Percentiles rank a stretch among this genome's conserved stretches.
Evolutionary conservation across 1,140 invertebrate species (phyloP).

Genomic region (Drosophila kikkawai): DNA sequence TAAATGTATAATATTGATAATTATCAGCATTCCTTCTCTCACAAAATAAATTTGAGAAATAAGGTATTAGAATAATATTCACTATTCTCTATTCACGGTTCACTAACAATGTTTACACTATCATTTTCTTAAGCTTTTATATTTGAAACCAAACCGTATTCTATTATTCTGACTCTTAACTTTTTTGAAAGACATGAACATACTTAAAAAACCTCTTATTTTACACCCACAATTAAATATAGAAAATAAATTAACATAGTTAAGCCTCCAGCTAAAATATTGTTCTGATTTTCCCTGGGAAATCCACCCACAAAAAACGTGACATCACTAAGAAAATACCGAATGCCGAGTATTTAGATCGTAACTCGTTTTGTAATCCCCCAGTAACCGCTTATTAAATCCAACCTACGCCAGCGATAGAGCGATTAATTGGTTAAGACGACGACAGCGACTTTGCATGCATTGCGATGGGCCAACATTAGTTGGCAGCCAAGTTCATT

Average conservation of each 20-base stretch:
- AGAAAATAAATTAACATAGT: too few species aligned
- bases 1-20: too few species aligned
- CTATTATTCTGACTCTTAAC: too few species aligned
- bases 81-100: too few species aligned
- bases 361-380: conserved; percentile 14
- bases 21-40: too few species aligned
- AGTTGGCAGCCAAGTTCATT: conserved; percentile 47
- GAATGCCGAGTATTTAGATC: too few species aligned
- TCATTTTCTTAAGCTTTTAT: not conserved
- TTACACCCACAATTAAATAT: too few species aligned
- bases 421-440: conserved; percentile 37
- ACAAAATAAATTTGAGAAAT: not conserved
- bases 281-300: not conserved
- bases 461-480: conserved; percentile 27
- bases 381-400: conserved; percentile 13
- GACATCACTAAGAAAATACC: conserved; percentile 1
- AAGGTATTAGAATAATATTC: not conserved
- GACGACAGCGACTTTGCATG: conserved; percentile 15
- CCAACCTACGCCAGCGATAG: conserved; percentile 3
- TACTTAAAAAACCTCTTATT: too few species aligned
- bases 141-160: too few species aligned
- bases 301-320: not conserved
- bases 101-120: not conserved
- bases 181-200: too few species aligned
- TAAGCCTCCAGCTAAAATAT: not conserved